phyloP scores from a whole-genome alignment of 2,113 vertebrate genomes.

The Arenaria interpres region DNA sequence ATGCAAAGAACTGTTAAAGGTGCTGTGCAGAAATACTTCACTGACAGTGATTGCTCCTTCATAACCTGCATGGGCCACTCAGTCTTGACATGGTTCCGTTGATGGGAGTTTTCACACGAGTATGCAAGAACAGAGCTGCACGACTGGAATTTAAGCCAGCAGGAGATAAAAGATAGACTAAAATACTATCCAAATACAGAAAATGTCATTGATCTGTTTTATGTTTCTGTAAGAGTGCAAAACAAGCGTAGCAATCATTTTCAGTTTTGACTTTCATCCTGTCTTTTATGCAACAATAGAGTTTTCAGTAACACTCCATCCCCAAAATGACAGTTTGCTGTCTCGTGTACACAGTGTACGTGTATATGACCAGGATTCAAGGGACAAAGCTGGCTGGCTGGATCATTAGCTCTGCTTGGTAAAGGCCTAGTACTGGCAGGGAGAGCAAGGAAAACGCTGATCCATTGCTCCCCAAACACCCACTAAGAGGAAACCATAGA shows the following conservation, averaged over 20 bases:
- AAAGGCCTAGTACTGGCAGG: background rate
- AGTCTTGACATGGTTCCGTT: background rate
- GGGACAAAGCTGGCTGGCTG: background rate
- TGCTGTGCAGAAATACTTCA: background rate
- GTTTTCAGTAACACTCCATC: background rate
- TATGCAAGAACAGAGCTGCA: background rate
- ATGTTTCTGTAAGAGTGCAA: background rate
- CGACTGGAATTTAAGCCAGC: background rate
- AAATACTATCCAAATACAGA: background rate
- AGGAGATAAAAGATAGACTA: background rate
- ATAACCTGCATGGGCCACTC: background rate
- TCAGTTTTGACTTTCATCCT: slow-evolving; percentile 1
- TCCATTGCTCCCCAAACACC: background rate
- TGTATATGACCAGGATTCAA: background rate
- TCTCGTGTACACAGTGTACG: background rate
- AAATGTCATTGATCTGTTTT: background rate
- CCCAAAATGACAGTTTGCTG: background rate
- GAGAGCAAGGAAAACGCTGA: background rate
- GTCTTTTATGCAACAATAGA: background rate
- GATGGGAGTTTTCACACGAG: background rate
- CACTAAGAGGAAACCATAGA: background rate
- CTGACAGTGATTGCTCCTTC: background rate
- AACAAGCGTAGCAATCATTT: background rate
- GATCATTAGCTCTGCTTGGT: background rate
- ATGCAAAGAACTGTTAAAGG: background rate